A percentile compares a stretch with the other conserved stretches of the same genome.
These are phyloP conservation scores for Galaxias olidus DNA, from an alignment of 2,797 vertebrate genomes.

Conservation along the genomic window DNA sequence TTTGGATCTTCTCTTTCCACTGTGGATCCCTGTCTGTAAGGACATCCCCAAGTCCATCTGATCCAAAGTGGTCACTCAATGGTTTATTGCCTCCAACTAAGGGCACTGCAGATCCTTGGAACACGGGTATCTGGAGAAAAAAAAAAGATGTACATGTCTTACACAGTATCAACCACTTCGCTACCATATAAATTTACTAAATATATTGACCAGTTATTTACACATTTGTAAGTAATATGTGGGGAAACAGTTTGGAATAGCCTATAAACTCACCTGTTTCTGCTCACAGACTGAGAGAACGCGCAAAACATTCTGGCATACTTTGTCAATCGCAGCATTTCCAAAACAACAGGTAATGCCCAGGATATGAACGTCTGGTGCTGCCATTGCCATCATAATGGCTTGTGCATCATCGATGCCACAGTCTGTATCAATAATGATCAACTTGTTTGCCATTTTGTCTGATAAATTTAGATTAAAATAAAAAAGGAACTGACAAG, in stretches of 20 bases:
- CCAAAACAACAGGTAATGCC: conserved; percentile 79
- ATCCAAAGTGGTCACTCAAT: conserved; percentile 70
- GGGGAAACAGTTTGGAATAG: not conserved
- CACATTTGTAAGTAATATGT: not conserved
- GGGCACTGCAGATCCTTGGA: conserved; percentile 61
- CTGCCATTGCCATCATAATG: conserved; percentile 74
- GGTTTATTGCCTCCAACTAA: conserved; percentile 49
- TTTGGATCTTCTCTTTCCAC: conserved; percentile 70
- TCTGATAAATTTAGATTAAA: too few species aligned
- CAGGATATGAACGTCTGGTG: conserved; percentile 65
- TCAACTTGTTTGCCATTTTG: conserved; percentile 68
- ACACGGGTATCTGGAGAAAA: conserved; percentile 71
- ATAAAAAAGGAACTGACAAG: too few species aligned
- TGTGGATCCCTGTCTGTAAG: conserved; percentile 59
- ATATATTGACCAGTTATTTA: not conserved
- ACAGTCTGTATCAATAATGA: conserved; percentile 80
- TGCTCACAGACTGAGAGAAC: conserved; percentile 72
- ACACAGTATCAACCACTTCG: not conserved
- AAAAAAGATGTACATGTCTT: not conserved
- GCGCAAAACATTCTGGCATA: conserved; percentile 75
- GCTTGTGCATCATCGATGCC: conserved; percentile 83
- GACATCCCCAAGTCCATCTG: conserved; percentile 77
- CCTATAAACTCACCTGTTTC: conserved; percentile 50
- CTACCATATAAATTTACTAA: not conserved
- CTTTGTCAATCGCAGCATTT: conserved; percentile 67